phyloP scores from a whole-genome alignment of 2,113 vertebrate species.

The Notarius quadriscutis region DNA sequence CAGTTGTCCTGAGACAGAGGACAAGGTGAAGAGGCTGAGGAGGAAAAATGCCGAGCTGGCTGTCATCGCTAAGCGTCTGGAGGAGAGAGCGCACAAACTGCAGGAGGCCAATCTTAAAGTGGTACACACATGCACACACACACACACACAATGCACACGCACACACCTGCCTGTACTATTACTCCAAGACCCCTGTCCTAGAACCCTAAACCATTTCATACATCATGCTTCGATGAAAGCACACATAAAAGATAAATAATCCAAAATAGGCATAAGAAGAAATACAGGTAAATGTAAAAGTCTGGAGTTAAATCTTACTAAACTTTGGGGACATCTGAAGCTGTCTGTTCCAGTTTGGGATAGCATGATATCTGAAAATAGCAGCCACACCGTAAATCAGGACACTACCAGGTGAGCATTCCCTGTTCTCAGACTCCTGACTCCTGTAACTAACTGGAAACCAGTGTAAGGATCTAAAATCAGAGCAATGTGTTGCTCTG shows the following conservation, averaged over 20 bases:
- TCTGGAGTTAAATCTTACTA: not conserved
- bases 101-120: slow-evolving; percentile 97
- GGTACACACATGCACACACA: slow-evolving; percentile 63
- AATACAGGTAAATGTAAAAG: not conserved
- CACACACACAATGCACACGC: slow-evolving; percentile 12
- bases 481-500: not conserved
- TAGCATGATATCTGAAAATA: not conserved
- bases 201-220: not conserved
- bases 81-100: slow-evolving; percentile 91
- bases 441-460: not conserved
- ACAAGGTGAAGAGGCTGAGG: slow-evolving; percentile 94
- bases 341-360: not conserved
- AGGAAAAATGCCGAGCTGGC: slow-evolving; percentile 94
- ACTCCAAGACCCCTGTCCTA: not conserved
- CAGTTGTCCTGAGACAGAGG: slow-evolving; percentile 92
- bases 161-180: not conserved
- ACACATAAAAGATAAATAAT: not conserved
- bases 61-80: slow-evolving; percentile 92
- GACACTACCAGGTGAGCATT: not conserved
- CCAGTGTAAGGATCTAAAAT: not conserved
- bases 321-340: not conserved
- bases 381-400: not conserved
- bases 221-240: not conserved
- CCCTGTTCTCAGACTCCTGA: not conserved
- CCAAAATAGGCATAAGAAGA: not conserved